Conservation (phyloP, 2,888 invertebrate species). For the Brachynemurus nebulosus region DNA sequence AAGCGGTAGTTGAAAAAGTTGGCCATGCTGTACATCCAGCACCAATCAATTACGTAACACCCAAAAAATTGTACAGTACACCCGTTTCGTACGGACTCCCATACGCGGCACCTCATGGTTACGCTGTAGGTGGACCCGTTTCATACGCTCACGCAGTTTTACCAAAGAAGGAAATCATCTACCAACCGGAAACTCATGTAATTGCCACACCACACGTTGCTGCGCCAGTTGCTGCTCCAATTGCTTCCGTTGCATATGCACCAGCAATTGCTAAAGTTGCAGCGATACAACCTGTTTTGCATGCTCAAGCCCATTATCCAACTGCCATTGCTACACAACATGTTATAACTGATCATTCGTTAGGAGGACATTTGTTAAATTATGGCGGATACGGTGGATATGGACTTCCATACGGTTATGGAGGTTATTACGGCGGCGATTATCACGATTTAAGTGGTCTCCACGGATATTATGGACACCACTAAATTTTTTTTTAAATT, state of each 20-base stretch:
- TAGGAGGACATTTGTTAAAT: no score
- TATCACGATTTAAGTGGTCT: slow-evolving; percentile 6
- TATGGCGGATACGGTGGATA: slow-evolving; percentile 22
- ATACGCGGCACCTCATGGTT: slow-evolving; percentile 11
- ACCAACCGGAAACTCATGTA: no score
- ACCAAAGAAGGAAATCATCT: no score
- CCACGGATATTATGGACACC: slow-evolving; percentile 3
- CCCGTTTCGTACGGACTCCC: neutral
- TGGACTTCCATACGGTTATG: slow-evolving; percentile 21
- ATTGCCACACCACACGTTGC: slow-evolving; percentile 14
- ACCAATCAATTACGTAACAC: slow-evolving; percentile 11
- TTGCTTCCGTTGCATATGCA: no score
- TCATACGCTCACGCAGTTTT: no score
- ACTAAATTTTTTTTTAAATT: neutral
- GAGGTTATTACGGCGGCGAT: neutral
- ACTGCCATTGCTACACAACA: no score
- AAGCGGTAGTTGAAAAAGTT: neutral
- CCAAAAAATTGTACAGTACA: neutral
- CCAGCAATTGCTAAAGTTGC: no score
- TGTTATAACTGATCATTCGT: no score
- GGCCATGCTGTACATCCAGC: neutral
- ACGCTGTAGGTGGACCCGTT: no score
- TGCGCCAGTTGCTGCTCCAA: slow-evolving; percentile 17
- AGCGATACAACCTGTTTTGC: no score
- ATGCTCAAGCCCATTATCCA: no score